These are phyloP conservation scores for Odobenus rosmarus DNA, from an alignment of 2,113 vertebrate species.

Conservation along the genomic window DNA sequence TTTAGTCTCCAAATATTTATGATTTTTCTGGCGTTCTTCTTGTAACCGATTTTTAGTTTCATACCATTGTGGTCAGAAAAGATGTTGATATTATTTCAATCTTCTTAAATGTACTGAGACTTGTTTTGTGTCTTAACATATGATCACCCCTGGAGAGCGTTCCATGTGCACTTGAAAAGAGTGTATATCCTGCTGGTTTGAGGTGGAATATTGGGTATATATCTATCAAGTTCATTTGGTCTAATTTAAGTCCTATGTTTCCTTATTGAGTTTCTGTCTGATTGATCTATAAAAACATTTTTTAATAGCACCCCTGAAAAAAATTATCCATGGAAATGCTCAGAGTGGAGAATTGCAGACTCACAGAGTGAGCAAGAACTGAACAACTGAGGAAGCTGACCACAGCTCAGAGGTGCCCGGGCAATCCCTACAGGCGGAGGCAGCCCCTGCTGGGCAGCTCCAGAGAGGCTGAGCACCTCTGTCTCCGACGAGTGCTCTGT, in stretches of 20 bases:
- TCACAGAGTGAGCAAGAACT: not conserved
- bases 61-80: not conserved
- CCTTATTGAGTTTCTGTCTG: not conserved
- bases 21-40: not conserved
- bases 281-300: not conserved
- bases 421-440: fast-evolving
- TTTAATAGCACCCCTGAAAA: not conserved
- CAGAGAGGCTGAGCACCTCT: not conserved
- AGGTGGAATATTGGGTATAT: not conserved
- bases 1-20: not conserved
- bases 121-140: not conserved
- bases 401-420: not conserved
- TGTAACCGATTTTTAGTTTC: not conserved
- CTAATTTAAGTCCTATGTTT: not conserved
- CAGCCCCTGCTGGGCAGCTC: not conserved
- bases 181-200: not conserved
- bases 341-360: not conserved
- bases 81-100: not conserved
- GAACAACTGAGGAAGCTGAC: not conserved
- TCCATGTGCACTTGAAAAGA: not conserved
- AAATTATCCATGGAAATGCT: not conserved
- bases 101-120: not conserved
- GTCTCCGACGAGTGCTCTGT: not conserved
- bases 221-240: not conserved
- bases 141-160: not conserved